Evolutionary conservation across 2,888 invertebrate genomes (phyloP).

Genomic region (Fabriciana adippe): DNA sequence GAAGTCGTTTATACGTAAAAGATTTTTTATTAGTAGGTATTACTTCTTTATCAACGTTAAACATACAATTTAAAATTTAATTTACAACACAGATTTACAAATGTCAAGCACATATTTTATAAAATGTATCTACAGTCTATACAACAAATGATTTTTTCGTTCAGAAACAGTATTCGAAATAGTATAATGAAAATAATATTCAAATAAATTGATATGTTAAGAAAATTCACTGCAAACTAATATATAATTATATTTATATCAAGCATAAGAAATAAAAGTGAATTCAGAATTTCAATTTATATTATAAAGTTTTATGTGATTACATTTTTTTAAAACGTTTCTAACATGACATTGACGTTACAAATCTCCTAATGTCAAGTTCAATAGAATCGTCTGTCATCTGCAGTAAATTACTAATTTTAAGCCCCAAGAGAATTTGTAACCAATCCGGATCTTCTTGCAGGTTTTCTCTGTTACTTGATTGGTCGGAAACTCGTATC

Average conservation of each 20-base stretch:
- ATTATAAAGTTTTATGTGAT: not conserved
- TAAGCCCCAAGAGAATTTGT: constrained; percentile 27
- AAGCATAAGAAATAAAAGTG: no score
- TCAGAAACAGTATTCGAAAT: no score
- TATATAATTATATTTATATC: not conserved
- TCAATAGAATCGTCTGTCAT: constrained; percentile 36
- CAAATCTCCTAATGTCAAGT: constrained; percentile 31
- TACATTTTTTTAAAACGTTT: constrained; percentile 20
- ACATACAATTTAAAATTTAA: not conserved
- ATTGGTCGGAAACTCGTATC: constrained; percentile 36
- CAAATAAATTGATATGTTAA: no score
- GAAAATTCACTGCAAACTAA: no score
- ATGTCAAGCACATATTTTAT: no score
- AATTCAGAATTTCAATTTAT: not conserved
- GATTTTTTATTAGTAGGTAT: not conserved
- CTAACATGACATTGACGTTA: constrained; percentile 32
- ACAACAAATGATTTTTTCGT: no score
- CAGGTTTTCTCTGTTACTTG: constrained; percentile 28
- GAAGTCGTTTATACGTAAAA: constrained; percentile 48
- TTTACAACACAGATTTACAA: no score
- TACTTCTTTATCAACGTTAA: not conserved
- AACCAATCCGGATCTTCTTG: constrained; percentile 37
- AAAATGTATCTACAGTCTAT: no score
- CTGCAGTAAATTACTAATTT: constrained; percentile 24
- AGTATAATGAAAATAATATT: no score